phyloP scores from a whole-genome alignment of 1,140 invertebrate genomes.

The Seison nebaliae region DNA sequence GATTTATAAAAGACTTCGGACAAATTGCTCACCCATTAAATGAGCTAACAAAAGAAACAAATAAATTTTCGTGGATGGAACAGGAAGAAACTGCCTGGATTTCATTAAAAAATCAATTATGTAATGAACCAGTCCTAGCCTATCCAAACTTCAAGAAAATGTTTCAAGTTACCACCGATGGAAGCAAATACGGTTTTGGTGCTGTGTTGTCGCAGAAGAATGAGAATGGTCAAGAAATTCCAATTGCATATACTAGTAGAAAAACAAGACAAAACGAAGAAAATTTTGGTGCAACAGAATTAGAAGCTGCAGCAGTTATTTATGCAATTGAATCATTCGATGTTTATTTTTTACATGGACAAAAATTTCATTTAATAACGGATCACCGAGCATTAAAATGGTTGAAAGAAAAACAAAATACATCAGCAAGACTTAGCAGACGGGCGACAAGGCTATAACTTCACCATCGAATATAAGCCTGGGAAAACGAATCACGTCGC shows the following conservation, averaged over 20 bases:
- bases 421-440: conserved; percentile 1
- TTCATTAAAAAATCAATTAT: conserved; percentile 2
- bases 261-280: conserved; percentile 15
- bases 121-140: conserved; percentile 1
- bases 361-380: conserved; percentile 5
- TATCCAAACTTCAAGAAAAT: conserved; percentile 1
- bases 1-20: conserved; percentile 9
- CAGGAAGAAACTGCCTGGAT: background rate
- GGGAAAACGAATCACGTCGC: background rate
- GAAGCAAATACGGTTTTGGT: conserved; percentile 14
- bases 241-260: conserved; percentile 15
- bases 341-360: conserved; percentile 19
- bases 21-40: background rate
- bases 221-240: conserved; percentile 12
- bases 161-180: conserved; percentile 14
- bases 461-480: background rate
- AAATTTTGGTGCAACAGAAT: conserved; percentile 25
- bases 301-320: conserved; percentile 23
- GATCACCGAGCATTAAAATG: conserved; percentile 9
- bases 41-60: background rate
- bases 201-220: conserved; percentile 16
- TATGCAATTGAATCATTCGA: conserved; percentile 26
- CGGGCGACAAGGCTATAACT: background rate
- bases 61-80: conserved; percentile 2
- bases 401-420: background rate